A percentile compares a stretch with the other conserved stretches of the same genome.
These are phyloP conservation scores for Calypte anna DNA, from an alignment of 2,113 vertebrate species.

Conservation along the genomic window DNA sequence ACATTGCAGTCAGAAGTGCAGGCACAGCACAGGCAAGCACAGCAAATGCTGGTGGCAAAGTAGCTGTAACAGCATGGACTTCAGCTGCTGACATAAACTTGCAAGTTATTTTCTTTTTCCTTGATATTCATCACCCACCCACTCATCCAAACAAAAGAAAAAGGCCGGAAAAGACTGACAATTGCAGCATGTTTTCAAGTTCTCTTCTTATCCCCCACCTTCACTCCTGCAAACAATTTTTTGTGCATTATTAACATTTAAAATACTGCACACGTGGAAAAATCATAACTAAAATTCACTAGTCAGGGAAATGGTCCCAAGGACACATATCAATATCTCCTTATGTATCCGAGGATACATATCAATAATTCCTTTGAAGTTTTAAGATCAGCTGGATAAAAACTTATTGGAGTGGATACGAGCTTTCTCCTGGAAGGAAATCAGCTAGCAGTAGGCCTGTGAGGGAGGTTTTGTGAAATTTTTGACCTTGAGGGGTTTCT, in stretches of 20 bases:
- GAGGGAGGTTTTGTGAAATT: slow-evolving; percentile 20
- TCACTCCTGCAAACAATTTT: slow-evolving; percentile 20
- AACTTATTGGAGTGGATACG: background rate
- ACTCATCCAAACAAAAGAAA: background rate
- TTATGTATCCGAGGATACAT: background rate
- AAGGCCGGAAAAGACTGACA: background rate
- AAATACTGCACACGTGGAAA: background rate
- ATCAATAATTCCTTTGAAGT: slow-evolving; percentile 20
- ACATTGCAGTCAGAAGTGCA: background rate
- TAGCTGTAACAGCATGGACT: background rate
- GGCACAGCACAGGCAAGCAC: background rate
- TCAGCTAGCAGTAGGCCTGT: background rate
- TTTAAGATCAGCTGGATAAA: slow-evolving; percentile 22
- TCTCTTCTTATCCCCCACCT: background rate
- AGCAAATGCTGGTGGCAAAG: background rate
- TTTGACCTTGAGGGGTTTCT: slow-evolving; percentile 26
- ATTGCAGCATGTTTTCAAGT: background rate
- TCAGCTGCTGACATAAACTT: background rate
- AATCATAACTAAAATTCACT: background rate
- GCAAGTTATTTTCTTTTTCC: background rate
- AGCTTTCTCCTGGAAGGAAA: slow-evolving; percentile 30
- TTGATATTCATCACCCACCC: background rate
- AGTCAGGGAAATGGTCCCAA: background rate
- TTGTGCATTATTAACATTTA: background rate
- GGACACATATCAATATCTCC: background rate